A percentile compares a stretch with the other conserved stretches of the same genome.
These are phyloP conservation scores for Melopsittacus undulatus DNA, from an alignment of 2,797 vertebrate genomes.

Conservation along the genomic window DNA sequence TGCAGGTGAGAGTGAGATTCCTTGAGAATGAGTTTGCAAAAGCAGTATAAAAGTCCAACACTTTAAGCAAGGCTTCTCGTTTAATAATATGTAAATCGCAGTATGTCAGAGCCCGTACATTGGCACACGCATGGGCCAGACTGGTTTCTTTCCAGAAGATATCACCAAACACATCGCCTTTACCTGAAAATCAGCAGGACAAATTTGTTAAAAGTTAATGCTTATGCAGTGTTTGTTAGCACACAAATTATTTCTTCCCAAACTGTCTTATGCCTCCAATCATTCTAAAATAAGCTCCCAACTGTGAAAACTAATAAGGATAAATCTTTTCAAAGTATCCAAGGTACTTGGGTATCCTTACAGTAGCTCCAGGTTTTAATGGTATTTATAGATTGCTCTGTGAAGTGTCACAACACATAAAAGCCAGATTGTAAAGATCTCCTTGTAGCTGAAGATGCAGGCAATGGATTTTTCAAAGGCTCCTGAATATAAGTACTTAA, in stretches of 20 bases:
- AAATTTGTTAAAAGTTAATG: neutral
- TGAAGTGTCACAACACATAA: neutral
- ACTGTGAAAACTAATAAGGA: neutral
- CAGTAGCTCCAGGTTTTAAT: neutral
- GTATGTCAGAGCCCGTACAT: conserved; percentile 93
- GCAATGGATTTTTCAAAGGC: conserved; percentile 17
- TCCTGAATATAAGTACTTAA: neutral
- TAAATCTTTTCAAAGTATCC: neutral
- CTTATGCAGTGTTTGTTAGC: neutral
- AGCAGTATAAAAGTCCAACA: conserved; percentile 93
- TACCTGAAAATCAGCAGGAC: conserved; percentile 81
- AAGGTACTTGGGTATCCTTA: neutral
- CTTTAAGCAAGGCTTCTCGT: conserved; percentile 92
- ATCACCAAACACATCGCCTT: conserved; percentile 96
- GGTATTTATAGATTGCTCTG: neutral
- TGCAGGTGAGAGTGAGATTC: conserved; percentile 96
- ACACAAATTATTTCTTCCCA: neutral
- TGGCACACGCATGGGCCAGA: conserved; percentile 91
- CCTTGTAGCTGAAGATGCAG: neutral
- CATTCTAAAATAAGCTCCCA: neutral
- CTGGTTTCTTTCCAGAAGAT: conserved; percentile 97
- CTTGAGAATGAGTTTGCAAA: conserved; percentile 97
- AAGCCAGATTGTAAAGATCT: neutral
- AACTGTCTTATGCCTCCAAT: neutral
- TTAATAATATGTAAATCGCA: conserved; percentile 96